Percentiles rank a stretch among this genome's conserved stretches.
These are phyloP conservation scores for Gymnothorax reevesii DNA, from an alignment of 2,797 vertebrate species.

Conservation along the genomic window DNA sequence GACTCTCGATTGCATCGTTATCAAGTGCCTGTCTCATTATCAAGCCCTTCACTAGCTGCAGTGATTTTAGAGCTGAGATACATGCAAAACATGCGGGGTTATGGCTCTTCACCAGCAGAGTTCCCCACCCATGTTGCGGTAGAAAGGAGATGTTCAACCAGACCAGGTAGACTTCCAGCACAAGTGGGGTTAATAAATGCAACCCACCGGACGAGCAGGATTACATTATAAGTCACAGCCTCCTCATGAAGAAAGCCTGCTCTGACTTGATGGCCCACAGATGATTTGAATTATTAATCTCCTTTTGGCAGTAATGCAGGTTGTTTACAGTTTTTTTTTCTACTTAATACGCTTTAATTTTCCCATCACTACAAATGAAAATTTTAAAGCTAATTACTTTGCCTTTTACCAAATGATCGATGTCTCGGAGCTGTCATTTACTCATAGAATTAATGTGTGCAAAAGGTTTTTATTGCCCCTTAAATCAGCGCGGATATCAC, in stretches of 20 bases:
- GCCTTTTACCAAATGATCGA: not conserved
- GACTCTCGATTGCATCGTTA: too few relatives aligned
- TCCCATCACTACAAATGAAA: not conserved
- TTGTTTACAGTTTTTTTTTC: not conserved
- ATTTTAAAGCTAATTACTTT: slow-evolving; percentile 7
- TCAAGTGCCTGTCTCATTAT: too few relatives aligned
- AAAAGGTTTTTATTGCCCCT: not conserved
- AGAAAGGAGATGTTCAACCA: not conserved
- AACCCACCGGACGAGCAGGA: not conserved
- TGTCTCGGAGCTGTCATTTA: not conserved
- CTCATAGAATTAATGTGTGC: not conserved
- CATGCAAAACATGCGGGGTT: too few relatives aligned
- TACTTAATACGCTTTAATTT: not conserved
- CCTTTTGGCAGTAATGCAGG: not conserved
- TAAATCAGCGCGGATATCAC: not conserved
- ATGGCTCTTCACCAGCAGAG: too few relatives aligned
- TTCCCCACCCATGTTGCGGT: too few relatives aligned
- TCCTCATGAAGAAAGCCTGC: not conserved
- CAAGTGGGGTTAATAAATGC: not conserved
- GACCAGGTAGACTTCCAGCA: not conserved
- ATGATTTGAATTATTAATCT: not conserved
- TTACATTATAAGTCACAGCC: not conserved
- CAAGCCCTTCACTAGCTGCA: too few relatives aligned
- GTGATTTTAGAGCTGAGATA: too few relatives aligned
- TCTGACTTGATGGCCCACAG: not conserved